Base-by-base conservation (phyloP, 2,113 vertebrate genomes). In the Fukomys damarensis region DNA sequence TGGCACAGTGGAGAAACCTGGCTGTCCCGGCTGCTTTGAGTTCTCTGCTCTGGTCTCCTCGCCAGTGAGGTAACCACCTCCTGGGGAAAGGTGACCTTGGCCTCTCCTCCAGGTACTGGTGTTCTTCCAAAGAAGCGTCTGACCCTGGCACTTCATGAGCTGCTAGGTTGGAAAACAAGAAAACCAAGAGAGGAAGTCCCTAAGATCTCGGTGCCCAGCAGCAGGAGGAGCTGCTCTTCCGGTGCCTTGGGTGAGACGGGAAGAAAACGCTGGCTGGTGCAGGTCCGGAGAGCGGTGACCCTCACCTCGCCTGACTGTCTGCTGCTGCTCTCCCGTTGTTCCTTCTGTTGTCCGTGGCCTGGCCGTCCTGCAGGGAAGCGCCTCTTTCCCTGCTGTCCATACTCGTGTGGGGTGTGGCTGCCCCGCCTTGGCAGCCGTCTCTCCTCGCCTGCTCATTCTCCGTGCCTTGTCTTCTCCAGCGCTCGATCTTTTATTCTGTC, bases 101-200 rank as follows among this genome's bases (percentile, higher is more conserved):
- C 1, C 85, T 96, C 84, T 38, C 24, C 87, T 87, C 86, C 82
- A n/a, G 7, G 56, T 26, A 68, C 91, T 61, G 5, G 22, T 79
- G n/a, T 52, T 96, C 96, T 83, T 66, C 96, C 93, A 72, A 54
- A n/a, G 88, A 96, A 43, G 38, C 91, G 41, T 80, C 96, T 91
- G 56, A 89, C 89, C 28, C n/a, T 49, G 82, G 16, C 41, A 28
- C n/a, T 93, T 96, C 96, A 28, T 35, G 41, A 97, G 95, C 83
- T 63, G 4, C 52, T 20, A 26, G 58, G 58, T 8, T 52, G 68
- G 16, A 81, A 94, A 96, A 61, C 81, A 63, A 4, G 76, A 86
- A 49, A 49, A n/a, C 82, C 63, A 41, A 86, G 70, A 66, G 82
- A 92, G 41, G 41, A 90, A 10, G 10, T 43, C 8, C 41, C 22